A percentile compares a stretch with the other conserved stretches of the same genome.
Evolutionary conservation across 2,113 vertebrate species (phyloP).

Genomic region (Hemicordylus capensis): DNA sequence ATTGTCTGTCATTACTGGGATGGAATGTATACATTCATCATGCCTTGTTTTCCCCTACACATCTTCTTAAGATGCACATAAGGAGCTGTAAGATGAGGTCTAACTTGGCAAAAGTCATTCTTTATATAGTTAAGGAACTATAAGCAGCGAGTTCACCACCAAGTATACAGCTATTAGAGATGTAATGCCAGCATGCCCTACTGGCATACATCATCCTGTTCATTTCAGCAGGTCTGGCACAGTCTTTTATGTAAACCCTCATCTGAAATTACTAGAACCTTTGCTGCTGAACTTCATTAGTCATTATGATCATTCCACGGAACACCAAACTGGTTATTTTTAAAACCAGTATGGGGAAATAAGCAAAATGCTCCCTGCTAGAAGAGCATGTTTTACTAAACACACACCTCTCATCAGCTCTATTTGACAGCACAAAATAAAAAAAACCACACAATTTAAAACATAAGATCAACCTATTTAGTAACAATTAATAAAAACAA

Average conservation of each 20-base stretch:
- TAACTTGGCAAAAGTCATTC: no score
- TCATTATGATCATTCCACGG: not conserved
- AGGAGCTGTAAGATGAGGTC: not conserved
- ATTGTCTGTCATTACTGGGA: not conserved
- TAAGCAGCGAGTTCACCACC: not conserved
- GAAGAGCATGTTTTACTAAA: fast-evolving
- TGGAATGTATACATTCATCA: not conserved
- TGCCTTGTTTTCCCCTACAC: no score
- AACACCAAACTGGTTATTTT: not conserved
- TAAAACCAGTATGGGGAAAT: not conserved
- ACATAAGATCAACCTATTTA: not conserved
- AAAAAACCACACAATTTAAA: constrained; percentile 10
- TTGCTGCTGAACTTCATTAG: not conserved
- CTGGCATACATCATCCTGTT: not conserved
- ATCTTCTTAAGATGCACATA: not conserved
- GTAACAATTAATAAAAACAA: no score
- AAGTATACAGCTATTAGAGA: not conserved
- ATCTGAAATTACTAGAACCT: not conserved
- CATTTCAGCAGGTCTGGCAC: not conserved
- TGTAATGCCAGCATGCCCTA: not conserved
- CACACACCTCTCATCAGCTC: not conserved
- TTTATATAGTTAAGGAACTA: no score
- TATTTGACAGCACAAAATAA: constrained; percentile 8
- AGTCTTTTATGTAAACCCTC: not conserved
- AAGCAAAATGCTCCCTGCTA: fast-evolving